phyloP scores from a whole-genome alignment of 1,140 invertebrate genomes.

The Chelonus insularis region DNA sequence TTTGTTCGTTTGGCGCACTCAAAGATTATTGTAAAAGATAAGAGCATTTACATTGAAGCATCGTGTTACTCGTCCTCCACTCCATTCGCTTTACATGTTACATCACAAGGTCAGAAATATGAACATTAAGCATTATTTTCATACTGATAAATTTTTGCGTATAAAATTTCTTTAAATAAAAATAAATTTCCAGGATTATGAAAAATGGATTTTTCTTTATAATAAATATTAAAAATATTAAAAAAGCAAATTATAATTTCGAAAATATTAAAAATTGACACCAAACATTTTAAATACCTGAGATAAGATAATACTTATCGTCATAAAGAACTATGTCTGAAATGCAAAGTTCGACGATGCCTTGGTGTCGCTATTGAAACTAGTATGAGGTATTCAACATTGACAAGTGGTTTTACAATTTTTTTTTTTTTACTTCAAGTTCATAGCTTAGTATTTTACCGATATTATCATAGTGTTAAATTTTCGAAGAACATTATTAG shows the following conservation, averaged over 20 bases:
- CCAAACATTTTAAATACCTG: neutral
- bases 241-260: too few relatives aligned
- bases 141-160: neutral
- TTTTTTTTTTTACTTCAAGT: neutral
- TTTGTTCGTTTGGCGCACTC: too few relatives aligned
- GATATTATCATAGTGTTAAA: neutral
- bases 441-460: neutral
- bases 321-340: constrained; percentile 1
- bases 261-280: neutral
- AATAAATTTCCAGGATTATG: too few relatives aligned
- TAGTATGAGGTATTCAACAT: constrained; percentile 4
- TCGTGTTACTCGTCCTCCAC: neutral
- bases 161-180: too few relatives aligned
- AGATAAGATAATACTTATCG: constrained; percentile 23
- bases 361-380: neutral
- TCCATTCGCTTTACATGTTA: neutral
- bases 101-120: constrained; percentile 11
- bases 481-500: too few relatives aligned
- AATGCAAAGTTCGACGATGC: neutral
- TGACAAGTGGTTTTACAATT: neutral
- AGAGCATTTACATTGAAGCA: neutral
- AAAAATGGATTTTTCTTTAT: too few relatives aligned
- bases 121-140: neutral
- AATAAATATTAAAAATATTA: neutral
- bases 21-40: neutral